These are phyloP conservation scores for Eptesicus fuscus DNA, from an alignment of 2,113 vertebrate genomes.

Conservation along the genomic window DNA sequence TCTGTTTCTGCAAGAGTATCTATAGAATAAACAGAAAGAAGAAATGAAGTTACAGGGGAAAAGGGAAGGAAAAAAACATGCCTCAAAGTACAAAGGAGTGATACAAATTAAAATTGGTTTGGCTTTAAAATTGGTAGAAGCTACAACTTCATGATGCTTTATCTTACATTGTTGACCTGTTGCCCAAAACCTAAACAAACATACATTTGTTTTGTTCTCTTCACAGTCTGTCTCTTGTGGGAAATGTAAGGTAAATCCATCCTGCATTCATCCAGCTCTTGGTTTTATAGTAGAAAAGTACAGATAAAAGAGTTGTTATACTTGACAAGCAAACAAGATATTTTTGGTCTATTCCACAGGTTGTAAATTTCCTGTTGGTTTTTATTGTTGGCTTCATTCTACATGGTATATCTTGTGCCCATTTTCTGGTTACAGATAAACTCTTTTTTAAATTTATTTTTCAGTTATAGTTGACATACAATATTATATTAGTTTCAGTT, in stretches of 20 bases:
- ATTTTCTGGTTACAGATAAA: conserved; percentile 32
- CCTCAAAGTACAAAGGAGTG: not conserved
- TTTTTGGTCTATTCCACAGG: not conserved
- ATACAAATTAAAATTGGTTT: conserved; percentile 7
- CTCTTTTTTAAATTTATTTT: not conserved
- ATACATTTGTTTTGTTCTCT: conserved; percentile 19
- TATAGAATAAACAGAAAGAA: not conserved
- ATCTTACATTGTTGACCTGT: not conserved
- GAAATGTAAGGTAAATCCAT: conserved; percentile 43
- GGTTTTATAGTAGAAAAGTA: not conserved
- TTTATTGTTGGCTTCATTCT: conserved; percentile 19
- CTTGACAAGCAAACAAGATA: not conserved
- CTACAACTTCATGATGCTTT: not conserved
- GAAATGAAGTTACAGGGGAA: not conserved
- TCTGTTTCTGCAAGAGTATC: not conserved
- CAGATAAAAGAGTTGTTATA: not conserved
- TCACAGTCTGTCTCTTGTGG: conserved; percentile 8
- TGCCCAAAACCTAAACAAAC: conserved; percentile 31
- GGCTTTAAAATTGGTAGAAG: not conserved
- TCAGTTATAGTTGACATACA: not conserved
- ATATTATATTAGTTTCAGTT: not conserved
- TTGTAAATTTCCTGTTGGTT: conserved; percentile 34
- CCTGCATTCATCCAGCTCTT: not conserved
- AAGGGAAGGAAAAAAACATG: not conserved
- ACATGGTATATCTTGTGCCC: not conserved